Conservation (phyloP, 2,113 vertebrate genomes). For the Strix uralensis region DNA sequence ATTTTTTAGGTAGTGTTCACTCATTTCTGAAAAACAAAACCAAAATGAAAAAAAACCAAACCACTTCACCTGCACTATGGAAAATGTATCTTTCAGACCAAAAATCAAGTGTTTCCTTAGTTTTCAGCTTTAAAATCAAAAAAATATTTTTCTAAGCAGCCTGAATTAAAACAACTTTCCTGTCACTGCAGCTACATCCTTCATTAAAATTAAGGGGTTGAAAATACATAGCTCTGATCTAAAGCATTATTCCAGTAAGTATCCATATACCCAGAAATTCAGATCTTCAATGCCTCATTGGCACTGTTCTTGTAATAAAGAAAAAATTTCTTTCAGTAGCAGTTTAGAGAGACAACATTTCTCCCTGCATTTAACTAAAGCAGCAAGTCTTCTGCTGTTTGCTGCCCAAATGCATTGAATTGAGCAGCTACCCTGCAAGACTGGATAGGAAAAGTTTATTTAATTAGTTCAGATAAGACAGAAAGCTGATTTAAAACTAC, state of each 20-base stretch:
- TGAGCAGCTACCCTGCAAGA: accelerated
- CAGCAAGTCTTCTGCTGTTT: neutral
- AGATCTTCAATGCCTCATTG: neutral
- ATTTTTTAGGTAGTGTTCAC: neutral
- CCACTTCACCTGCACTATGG: neutral
- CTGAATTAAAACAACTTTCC: neutral
- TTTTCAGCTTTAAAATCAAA: neutral
- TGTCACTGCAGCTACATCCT: neutral
- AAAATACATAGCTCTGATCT: neutral
- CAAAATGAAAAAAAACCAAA: neutral
- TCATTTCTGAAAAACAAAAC: neutral
- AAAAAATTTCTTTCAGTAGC: neutral
- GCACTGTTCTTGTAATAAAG: neutral
- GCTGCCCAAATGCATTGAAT: neutral
- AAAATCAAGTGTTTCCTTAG: neutral
- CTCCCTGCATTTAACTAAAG: neutral
- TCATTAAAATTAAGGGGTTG: neutral
- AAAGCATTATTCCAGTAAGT: neutral
- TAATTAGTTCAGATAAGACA: neutral
- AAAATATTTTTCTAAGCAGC: neutral
- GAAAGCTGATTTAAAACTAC: neutral
- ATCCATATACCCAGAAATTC: neutral
- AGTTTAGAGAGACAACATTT: neutral
- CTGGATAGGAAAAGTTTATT: neutral
- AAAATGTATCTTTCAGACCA: neutral